Percentiles rank a stretch among this genome's conserved stretches.
Evolutionary conservation across 2,113 vertebrate genomes (phyloP).

Genomic region (Galemys pyrenaicus): DNA sequence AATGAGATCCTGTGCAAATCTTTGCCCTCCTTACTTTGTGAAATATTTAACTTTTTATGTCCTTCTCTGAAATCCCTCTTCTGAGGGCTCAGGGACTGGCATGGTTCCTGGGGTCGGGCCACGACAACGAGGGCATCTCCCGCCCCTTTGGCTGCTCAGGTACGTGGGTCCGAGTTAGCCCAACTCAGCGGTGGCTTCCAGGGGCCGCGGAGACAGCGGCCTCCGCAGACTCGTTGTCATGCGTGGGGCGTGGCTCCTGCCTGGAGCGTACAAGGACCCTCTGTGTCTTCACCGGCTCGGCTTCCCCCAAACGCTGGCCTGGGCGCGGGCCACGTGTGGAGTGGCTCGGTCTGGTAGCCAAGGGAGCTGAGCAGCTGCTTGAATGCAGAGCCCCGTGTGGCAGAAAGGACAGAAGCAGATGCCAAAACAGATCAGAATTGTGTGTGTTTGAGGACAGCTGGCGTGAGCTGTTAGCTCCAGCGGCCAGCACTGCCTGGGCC

Average conservation of each 20-base stretch:
- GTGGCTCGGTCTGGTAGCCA: neutral
- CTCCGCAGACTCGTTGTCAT: neutral
- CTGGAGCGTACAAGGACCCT: neutral
- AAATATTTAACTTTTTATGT: neutral
- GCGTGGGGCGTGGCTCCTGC: rapidly evolving
- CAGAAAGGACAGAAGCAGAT: neutral
- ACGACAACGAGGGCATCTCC: neutral
- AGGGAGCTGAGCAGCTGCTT: neutral
- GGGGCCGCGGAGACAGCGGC: neutral
- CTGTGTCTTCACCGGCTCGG: neutral
- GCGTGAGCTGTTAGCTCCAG: neutral
- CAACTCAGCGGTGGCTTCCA: neutral
- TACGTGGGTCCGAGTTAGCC: neutral
- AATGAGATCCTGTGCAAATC: neutral
- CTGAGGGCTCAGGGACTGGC: neutral
- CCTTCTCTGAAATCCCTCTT: neutral
- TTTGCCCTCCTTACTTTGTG: neutral
- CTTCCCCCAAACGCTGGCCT: neutral
- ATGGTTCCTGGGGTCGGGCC: neutral
- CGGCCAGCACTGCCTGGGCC: too few species aligned
- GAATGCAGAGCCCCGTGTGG: neutral
- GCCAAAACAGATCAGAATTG: neutral
- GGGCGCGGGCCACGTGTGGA: neutral
- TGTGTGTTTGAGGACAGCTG: neutral
- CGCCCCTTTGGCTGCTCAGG: neutral